Conservation (phyloP, 1,140 invertebrate species). For the Metopolophium dirhodum region DNA sequence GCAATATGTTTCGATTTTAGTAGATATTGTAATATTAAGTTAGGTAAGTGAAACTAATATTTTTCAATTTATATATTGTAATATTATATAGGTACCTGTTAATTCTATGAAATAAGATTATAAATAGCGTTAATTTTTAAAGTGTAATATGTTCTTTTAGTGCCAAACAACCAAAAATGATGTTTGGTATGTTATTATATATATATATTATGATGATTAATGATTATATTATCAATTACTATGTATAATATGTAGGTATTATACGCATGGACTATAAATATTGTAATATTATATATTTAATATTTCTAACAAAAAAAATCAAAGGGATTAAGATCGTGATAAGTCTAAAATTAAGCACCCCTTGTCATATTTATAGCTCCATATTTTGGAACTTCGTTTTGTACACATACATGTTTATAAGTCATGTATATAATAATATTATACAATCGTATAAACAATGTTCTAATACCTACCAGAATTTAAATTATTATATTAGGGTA, state of each 20-base stretch:
- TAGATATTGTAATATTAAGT: constrained; percentile 1
- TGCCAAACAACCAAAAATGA: neutral
- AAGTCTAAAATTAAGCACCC: neutral
- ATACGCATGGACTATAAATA: neutral
- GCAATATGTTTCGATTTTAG: constrained; percentile 22
- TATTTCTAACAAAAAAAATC: neutral
- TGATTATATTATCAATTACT: neutral
- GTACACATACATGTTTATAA: neutral
- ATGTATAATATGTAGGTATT: neutral
- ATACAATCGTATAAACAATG: neutral
- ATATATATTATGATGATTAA: neutral
- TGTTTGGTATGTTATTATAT: neutral
- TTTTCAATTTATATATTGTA: neutral
- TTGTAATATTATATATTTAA: neutral
- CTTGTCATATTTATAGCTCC: neutral
- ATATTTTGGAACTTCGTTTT: neutral
- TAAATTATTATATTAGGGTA: neutral
- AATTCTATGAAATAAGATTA: neutral
- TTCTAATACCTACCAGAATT: neutral
- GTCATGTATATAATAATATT: neutral
- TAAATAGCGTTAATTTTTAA: neutral
- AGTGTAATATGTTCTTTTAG: neutral
- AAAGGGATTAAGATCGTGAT: neutral
- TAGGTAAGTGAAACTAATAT: neutral
- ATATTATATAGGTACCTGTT: neutral